Percentiles rank a stretch among this genome's conserved stretches.
These are phyloP conservation scores for Benitochromis conjunctus DNA, from an alignment of 2,113 vertebrate species.

Conservation along the genomic window DNA sequence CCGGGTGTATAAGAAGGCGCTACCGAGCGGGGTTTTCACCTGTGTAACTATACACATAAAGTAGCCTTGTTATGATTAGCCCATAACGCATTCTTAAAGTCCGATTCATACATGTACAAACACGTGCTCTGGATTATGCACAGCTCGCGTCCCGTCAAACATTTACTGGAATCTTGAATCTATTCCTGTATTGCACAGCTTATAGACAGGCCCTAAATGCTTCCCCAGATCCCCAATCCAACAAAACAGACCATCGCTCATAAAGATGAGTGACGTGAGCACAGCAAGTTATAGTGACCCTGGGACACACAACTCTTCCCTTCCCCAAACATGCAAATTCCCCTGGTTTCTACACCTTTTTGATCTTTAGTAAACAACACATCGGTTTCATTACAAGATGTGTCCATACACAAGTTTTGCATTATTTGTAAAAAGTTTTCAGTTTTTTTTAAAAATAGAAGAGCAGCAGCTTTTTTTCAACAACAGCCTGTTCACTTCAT, in stretches of 20 bases:
- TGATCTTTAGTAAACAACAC: constrained; percentile 23
- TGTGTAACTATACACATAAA: neutral
- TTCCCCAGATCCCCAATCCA: constrained; percentile 63
- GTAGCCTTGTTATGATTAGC: neutral
- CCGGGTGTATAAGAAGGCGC: neutral
- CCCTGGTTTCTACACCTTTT: constrained; percentile 39
- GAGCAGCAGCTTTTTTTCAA: neutral
- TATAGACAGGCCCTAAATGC: constrained; percentile 8
- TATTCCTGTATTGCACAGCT: neutral
- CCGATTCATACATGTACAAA: neutral
- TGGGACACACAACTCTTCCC: constrained; percentile 65
- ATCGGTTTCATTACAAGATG: constrained; percentile 2
- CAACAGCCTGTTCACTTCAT: neutral
- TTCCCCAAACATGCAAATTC: constrained; percentile 30
- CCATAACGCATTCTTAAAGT: neutral
- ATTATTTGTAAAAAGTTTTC: neutral
- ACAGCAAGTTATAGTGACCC: constrained; percentile 60
- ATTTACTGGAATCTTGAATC: neutral
- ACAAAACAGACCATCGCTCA: constrained; percentile 60
- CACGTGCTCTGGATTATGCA: neutral
- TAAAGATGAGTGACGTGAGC: constrained; percentile 69
- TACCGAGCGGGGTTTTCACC: neutral
- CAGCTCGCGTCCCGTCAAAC: neutral
- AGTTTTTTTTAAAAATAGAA: neutral
- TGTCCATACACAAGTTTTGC: constrained; percentile 12